Conservation (phyloP, 2,888 invertebrate genomes). For the Pseudococcus viburni region DNA sequence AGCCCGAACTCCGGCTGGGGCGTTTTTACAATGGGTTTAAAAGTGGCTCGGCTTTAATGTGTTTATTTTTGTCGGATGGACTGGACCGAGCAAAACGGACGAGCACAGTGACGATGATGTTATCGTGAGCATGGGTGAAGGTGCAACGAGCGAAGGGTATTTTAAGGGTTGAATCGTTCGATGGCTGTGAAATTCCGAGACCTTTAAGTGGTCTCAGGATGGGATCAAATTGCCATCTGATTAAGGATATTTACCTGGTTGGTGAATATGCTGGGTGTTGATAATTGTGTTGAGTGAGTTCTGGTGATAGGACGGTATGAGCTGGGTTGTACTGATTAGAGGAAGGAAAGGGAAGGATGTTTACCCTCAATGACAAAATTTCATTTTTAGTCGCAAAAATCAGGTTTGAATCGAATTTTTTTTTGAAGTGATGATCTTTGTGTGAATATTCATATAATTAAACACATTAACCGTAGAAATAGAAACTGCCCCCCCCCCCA, state of each 20-base stretch:
- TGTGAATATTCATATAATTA: no score
- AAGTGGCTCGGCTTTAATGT: slow-evolving; percentile 16
- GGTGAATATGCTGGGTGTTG: neutral
- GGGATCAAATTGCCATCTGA: neutral
- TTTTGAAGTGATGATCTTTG: no score
- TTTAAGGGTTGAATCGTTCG: slow-evolving; percentile 6
- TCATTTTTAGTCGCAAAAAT: no score
- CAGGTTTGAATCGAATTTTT: no score
- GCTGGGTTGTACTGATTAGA: neutral
- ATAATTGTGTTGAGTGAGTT: no score
- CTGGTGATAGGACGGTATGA: no score
- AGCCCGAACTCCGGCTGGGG: neutral
- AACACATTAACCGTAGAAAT: no score
- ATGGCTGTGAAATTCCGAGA: neutral
- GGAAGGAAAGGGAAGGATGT: neutral
- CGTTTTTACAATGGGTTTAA: neutral
- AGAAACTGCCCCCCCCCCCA: no score
- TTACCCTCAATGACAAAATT: no score
- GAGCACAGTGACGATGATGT: neutral
- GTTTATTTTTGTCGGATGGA: neutral
- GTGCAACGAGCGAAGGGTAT: neutral
- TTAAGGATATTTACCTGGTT: neutral
- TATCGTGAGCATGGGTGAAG: neutral
- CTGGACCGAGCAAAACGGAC: neutral
- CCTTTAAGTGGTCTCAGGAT: neutral